Percentiles rank a stretch among this genome's conserved stretches.
Evolutionary conservation across 2,888 invertebrate genomes (phyloP).

Genomic region (Drosophila paramelanica): DNA sequence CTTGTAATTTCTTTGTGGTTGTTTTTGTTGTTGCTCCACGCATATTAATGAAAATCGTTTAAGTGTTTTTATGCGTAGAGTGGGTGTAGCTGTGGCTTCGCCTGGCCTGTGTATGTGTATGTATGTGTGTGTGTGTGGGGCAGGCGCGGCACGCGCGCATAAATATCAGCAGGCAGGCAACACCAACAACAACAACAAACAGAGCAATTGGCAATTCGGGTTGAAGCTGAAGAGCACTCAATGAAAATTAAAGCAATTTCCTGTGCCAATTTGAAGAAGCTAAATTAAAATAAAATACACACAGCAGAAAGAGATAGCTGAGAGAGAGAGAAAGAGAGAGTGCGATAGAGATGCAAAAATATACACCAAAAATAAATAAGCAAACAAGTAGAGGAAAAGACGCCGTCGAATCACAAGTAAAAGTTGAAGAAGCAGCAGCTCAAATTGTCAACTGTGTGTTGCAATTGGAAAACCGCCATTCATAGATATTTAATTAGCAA

Average conservation of each 20-base stretch:
- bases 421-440: neutral
- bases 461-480: conserved; percentile 71
- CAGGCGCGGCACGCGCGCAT: conserved; percentile 58
- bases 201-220: conserved; percentile 57
- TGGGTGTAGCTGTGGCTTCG: conserved; percentile 8
- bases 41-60: conserved; percentile 73
- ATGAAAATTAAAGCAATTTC: conserved; percentile 80
- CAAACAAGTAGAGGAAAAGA: neutral
- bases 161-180: conserved; percentile 44
- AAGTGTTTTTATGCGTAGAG: conserved; percentile 51
- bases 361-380: neutral
- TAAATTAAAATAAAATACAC: conserved; percentile 71
- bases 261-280: conserved; percentile 77
- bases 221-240: conserved; percentile 61
- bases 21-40: conserved; percentile 42
- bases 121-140: conserved; percentile 20
- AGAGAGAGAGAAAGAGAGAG: neutral
- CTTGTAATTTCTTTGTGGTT: conserved; percentile 55
- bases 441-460: conserved; percentile 23
- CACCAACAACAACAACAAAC: conserved; percentile 15
- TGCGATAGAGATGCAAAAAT: neutral
- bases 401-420: neutral
- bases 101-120: conserved; percentile 2
- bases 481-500: conserved; percentile 81
- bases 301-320: neutral